Conservation (phyloP, 2,888 invertebrate genomes). For the Polietes domitor region DNA sequence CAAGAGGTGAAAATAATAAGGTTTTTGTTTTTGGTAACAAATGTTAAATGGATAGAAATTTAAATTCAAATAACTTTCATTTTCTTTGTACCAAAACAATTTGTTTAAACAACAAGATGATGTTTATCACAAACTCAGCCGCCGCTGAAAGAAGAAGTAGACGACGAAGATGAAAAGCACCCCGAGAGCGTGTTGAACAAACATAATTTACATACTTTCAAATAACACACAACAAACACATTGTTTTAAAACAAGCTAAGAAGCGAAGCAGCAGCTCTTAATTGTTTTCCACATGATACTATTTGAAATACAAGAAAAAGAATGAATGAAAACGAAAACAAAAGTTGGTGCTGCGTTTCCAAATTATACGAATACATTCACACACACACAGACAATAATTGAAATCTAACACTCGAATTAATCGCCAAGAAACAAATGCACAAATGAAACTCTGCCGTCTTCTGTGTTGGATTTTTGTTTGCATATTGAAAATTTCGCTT, state of each 20-base stretch:
- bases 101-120: slow-evolving; percentile 9
- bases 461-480: background rate
- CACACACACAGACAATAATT: slow-evolving; percentile 1
- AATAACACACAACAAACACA: background rate
- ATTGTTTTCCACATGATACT: background rate
- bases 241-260: background rate
- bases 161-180: background rate
- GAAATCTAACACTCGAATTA: slow-evolving; percentile 5
- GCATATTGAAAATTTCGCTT: too few relatives aligned
- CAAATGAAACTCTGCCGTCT: background rate
- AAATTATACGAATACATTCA: background rate
- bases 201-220: slow-evolving; percentile 28
- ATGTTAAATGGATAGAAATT: background rate
- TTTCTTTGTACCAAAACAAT: slow-evolving; percentile 1
- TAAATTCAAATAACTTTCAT: background rate
- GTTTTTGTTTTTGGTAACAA: background rate
- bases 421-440: background rate
- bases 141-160: background rate
- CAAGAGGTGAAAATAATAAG: background rate
- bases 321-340: too few relatives aligned
- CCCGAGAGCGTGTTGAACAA: slow-evolving; percentile 7
- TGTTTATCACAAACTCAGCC: background rate
- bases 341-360: background rate
- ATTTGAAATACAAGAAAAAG: background rate
- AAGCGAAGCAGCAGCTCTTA: background rate